Percentiles rank a stretch among this genome's conserved stretches.
Evolutionary conservation across 2,888 invertebrate species (phyloP).

Genomic region (Digitonthophagus gazella): DNA sequence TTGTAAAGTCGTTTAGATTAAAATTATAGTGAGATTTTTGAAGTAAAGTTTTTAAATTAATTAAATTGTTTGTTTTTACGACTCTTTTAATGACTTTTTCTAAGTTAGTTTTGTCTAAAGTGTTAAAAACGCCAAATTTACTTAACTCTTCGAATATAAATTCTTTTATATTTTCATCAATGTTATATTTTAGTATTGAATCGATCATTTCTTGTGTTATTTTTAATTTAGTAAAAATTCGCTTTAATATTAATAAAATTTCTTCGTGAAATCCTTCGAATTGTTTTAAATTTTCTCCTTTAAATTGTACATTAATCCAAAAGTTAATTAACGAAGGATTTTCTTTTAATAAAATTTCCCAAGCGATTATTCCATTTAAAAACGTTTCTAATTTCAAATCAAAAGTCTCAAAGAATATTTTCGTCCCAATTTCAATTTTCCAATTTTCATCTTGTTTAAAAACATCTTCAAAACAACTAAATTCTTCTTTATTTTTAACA

Average conservation of each 20-base stretch:
- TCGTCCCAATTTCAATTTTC: slow-evolving; percentile 59
- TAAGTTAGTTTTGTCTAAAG: slow-evolving; percentile 58
- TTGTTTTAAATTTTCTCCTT: slow-evolving; percentile 34
- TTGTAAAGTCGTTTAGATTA: slow-evolving; percentile 54
- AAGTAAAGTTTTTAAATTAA: slow-evolving; percentile 56
- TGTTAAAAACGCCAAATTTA: slow-evolving; percentile 64
- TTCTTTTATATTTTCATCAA: slow-evolving; percentile 58
- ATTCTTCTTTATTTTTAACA: slow-evolving; percentile 9
- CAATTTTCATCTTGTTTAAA: slow-evolving; percentile 45
- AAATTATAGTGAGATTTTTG: slow-evolving; percentile 40
- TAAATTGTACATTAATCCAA: slow-evolving; percentile 61
- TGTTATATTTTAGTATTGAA: slow-evolving; percentile 53
- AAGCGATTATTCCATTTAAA: slow-evolving; percentile 56
- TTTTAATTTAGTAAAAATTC: slow-evolving; percentile 56
- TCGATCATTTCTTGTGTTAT: slow-evolving; percentile 62
- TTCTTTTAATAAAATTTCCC: slow-evolving; percentile 59
- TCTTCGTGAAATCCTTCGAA: no score
- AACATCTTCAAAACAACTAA: slow-evolving; percentile 25
- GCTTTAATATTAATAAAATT: slow-evolving; percentile 53
- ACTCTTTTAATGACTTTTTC: slow-evolving; percentile 60
- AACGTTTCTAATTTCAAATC: slow-evolving; percentile 56
- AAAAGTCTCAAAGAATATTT: slow-evolving; percentile 59
- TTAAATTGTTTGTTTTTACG: slow-evolving; percentile 57
- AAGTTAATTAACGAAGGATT: slow-evolving; percentile 60
- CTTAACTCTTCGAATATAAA: slow-evolving; percentile 61